Conservation (phyloP, 2,888 invertebrate species). For the Prosapia bicincta region DNA sequence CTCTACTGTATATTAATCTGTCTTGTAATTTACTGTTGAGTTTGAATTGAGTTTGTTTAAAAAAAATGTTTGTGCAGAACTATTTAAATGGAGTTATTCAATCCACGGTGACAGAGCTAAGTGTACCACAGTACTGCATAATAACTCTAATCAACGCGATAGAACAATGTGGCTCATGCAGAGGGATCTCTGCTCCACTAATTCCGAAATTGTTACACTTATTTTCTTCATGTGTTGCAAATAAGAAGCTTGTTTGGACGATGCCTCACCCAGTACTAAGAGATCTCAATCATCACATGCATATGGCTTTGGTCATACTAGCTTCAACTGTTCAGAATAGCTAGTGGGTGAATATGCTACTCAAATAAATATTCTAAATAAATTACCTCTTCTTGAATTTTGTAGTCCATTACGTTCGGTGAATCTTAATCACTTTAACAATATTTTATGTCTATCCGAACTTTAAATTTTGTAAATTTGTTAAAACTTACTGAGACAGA, state of each 20-base stretch:
- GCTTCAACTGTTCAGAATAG: constrained; percentile 8
- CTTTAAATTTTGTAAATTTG: no score
- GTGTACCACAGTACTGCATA: constrained; percentile 9
- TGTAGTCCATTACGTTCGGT: no score
- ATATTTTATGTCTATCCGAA: no score
- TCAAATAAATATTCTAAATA: no score
- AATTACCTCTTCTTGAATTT: no score
- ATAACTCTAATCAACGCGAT: neutral
- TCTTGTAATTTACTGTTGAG: no score
- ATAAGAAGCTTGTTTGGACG: constrained; percentile 38
- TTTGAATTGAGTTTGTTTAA: no score
- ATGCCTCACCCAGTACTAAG: constrained; percentile 36
- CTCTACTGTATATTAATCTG: no score
- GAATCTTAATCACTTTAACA: no score
- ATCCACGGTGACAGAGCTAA: neutral
- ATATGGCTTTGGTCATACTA: neutral
- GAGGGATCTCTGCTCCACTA: neutral
- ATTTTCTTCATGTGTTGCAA: constrained; percentile 32
- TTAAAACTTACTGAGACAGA: no score
- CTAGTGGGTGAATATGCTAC: constrained; percentile 6
- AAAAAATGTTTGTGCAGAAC: no score
- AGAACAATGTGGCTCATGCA: neutral
- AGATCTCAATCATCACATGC: neutral
- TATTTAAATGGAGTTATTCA: neutral
- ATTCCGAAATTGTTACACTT: neutral